Evolutionary conservation across 2,113 vertebrate species (phyloP), one percentile per base, ranked within the genome.

Genomic region (western clawed frog (Xenopus tropicalis)): DNA sequence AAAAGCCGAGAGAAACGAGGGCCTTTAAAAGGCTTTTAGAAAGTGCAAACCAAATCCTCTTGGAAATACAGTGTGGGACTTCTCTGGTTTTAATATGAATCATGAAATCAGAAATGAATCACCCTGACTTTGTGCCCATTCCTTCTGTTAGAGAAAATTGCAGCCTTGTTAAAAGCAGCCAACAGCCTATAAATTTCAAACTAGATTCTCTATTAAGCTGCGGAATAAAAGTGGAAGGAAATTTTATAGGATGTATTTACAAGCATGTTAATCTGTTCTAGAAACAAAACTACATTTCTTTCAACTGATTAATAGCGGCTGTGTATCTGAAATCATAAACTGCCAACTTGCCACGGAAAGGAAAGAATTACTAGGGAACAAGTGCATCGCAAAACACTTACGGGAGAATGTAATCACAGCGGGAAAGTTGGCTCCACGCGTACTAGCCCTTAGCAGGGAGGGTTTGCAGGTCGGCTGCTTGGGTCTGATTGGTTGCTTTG

Each of bases 261-360:
- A 72, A 72, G 44, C 22, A 21, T 64, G 61, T 42, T 43, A 37
- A 68, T n/a, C 59, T 52, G 25, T 72, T 42, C 13, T 22, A 37
- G 48, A n/a, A 22, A 48, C 52, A 54, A 56, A 43, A 61, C 20
- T 16, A 42, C 44, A 54, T 72, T 22, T 54, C 70, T 64, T 21
- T n/a, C 25, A 17, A 11, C 70, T 64, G 61, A 72, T 72, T 72
- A 72, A 72, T 72, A 64, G 61, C 51, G 61, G 59, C 19, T 25
- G 19, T 64, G 46, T 72, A 64, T 72, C 61, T 72, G 51, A 24
- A 72, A 72, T 62, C 44, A 54, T 48, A 64, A 72, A 72, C 48
- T 54, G 61, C 61, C 46, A 56, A 43, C 44, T 52, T 52, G 44
- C 62, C 44, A 56, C 52, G 3, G 19, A 17, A n/a, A 7, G 9